A percentile compares a stretch with the other conserved stretches of the same genome.
Evolutionary conservation across 2,888 invertebrate genomes (phyloP).

Genomic region (Panzeria rudis): DNA sequence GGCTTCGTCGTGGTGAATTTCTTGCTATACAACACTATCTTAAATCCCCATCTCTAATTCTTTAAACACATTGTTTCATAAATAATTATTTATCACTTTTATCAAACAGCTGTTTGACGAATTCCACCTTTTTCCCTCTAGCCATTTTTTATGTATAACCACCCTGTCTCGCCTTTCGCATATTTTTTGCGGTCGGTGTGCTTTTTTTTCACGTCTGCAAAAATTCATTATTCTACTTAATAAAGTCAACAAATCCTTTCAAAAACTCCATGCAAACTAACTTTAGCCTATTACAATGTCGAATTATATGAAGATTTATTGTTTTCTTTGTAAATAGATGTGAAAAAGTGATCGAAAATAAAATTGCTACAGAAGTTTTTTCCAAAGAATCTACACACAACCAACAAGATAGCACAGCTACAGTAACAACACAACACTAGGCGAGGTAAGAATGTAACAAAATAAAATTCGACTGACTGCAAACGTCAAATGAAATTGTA

Average conservation of each 20-base stretch:
- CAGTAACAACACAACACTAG: conserved; percentile 67
- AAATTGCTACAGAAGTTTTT: conserved; percentile 43
- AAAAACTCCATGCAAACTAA: conserved; percentile 54
- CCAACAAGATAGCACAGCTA: conserved; percentile 62
- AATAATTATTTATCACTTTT: neutral
- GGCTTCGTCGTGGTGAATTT: neutral
- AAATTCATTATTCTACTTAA: conserved; percentile 54
- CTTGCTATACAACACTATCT: neutral
- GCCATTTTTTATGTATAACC: conserved; percentile 22
- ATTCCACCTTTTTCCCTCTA: conserved; percentile 28
- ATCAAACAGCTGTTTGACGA: conserved; percentile 50
- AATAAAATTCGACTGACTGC: conserved; percentile 63
- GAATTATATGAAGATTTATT: conserved; percentile 63
- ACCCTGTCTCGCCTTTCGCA: conserved; percentile 70
- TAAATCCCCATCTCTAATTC: neutral
- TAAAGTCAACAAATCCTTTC: conserved; percentile 18
- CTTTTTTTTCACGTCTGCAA: conserved; percentile 61
- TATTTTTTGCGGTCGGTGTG: conserved; percentile 69
- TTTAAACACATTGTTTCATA: conserved; percentile 1
- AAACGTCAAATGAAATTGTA: conserved; percentile 59
- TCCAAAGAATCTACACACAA: conserved; percentile 60
- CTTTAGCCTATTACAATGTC: conserved; percentile 51
- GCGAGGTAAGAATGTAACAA: conserved; percentile 69
- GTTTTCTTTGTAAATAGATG: conserved; percentile 39
- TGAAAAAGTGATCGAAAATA: conserved; percentile 54